Evolutionary conservation across 2,113 vertebrate species (phyloP).

Genomic region (Notiomystis cincta): DNA sequence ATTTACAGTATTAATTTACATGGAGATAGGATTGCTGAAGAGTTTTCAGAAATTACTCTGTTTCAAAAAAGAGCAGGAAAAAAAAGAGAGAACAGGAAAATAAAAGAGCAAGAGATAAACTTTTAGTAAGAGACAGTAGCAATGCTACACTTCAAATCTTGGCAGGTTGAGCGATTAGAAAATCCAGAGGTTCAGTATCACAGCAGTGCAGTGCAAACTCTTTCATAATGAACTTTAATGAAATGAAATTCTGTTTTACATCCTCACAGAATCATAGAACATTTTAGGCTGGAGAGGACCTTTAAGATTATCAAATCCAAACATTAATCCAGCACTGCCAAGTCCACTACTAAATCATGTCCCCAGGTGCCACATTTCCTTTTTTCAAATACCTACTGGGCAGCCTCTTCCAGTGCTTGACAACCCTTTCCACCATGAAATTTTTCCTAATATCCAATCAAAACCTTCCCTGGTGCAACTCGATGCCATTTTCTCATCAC

Average conservation of each 20-base stretch:
- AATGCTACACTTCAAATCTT: neutral
- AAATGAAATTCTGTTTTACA: conserved; percentile 36
- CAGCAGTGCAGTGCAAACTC: neutral
- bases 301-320: neutral
- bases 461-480: neutral
- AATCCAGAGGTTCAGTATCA: conserved; percentile 2
- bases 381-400: neutral
- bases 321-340: neutral
- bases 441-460: neutral
- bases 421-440: neutral
- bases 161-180: neutral
- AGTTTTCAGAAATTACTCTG: conserved; percentile 59
- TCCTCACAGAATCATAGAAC: neutral
- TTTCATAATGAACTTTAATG: conserved; percentile 29
- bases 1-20: conserved; percentile 71
- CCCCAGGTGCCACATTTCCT: neutral
- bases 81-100: neutral
- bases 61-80: neutral
- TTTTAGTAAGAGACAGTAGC: conserved; percentile 6
- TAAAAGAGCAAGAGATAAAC: neutral
- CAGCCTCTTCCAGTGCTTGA: neutral
- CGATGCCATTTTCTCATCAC: neutral
- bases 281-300: neutral
- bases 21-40: conserved; percentile 38
- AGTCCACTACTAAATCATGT: neutral